phyloP scores from a whole-genome alignment of 2,797 vertebrate genomes.

The Pagetopsis macropterus region DNA sequence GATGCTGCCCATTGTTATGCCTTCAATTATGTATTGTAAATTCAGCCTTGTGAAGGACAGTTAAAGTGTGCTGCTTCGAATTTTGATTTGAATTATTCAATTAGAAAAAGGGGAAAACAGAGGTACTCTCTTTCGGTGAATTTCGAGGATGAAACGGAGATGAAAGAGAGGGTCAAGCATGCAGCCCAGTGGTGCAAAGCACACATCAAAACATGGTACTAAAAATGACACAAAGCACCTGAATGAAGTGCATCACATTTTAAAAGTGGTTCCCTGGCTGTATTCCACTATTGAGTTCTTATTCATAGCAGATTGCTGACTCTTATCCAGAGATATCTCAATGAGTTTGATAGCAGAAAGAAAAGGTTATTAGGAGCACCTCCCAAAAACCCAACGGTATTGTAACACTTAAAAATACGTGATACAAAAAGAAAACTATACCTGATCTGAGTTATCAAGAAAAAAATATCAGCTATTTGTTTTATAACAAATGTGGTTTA shows the following conservation, averaged over 20 bases:
- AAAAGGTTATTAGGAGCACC: neutral
- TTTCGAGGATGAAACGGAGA: conserved; percentile 33
- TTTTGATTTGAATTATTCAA: conserved; percentile 31
- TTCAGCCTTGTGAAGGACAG: conserved; percentile 6
- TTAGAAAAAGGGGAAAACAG: conserved; percentile 39
- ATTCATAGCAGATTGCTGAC: neutral
- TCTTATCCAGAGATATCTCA: neutral
- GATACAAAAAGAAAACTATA: too few relatives aligned
- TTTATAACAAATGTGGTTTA: neutral
- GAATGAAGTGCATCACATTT: conserved; percentile 5
- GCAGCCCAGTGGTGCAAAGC: conserved; percentile 24
- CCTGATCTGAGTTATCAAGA: neutral
- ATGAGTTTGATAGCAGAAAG: neutral
- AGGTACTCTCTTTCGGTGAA: conserved; percentile 8
- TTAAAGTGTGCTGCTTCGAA: conserved; percentile 14
- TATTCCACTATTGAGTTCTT: neutral
- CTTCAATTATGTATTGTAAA: conserved; percentile 15
- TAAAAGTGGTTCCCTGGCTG: neutral
- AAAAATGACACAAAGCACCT: conserved; percentile 27
- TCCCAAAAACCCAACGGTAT: neutral
- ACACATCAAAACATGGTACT: conserved; percentile 36
- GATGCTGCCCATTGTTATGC: neutral
- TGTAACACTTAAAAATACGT: neutral
- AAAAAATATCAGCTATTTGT: neutral
- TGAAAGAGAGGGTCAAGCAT: conserved; percentile 40